Conservation (phyloP, 2,888 invertebrate genomes). For the Siphonodentalium dalli region DNA sequence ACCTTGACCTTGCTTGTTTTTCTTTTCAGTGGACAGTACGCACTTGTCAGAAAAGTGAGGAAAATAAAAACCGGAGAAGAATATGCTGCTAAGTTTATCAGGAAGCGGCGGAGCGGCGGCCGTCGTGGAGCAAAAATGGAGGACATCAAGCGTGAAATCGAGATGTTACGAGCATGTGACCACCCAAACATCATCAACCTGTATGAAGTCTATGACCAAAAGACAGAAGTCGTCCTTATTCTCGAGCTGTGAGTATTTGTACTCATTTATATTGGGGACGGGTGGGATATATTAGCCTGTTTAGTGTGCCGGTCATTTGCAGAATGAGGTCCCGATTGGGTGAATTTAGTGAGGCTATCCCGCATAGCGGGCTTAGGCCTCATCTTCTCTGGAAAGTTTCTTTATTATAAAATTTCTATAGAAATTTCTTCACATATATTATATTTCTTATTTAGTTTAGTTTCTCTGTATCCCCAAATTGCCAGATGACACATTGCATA, state of each 20-base stretch:
- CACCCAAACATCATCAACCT: constrained; percentile 74
- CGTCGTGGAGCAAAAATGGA: constrained; percentile 69
- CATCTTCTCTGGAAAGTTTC: no score
- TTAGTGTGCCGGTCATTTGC: no score
- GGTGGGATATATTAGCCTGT: no score
- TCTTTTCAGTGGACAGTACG: constrained; percentile 72
- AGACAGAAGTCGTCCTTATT: constrained; percentile 71
- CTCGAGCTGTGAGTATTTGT: constrained; percentile 70
- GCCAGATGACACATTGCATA: no score
- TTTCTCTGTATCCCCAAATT: no score
- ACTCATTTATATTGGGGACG: no score
- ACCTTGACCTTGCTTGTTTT: not conserved
- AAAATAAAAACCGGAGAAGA: constrained; percentile 68
- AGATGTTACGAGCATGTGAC: constrained; percentile 69
- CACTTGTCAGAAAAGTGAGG: constrained; percentile 71
- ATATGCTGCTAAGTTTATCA: constrained; percentile 74
- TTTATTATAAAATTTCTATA: no score
- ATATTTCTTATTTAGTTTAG: no score
- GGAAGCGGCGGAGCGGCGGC: constrained; percentile 70
- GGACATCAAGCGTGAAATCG: constrained; percentile 71
- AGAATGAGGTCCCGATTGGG: no score
- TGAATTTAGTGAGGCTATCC: no score
- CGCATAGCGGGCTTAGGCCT: no score
- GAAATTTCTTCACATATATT: no score
- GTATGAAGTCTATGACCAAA: constrained; percentile 72